phyloP scores from a whole-genome alignment of 2,888 invertebrate species.

The Serrognathus titanus region DNA sequence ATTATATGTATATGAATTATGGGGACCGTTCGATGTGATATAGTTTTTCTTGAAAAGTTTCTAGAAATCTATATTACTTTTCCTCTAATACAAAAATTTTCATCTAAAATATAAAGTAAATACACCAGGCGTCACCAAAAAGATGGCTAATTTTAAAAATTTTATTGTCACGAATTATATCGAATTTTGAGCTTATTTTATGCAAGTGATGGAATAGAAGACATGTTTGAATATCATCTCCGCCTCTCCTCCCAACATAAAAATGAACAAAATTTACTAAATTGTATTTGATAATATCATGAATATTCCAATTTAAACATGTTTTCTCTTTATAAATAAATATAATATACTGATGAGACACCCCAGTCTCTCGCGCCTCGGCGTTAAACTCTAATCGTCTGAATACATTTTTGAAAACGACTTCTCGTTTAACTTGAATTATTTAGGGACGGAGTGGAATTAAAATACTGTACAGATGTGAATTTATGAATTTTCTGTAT shows the following conservation, averaged over 20 bases:
- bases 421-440: conserved; percentile 33
- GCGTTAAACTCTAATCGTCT: conserved; percentile 34
- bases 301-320: conserved; percentile 36
- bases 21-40: too few relatives aligned
- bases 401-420: conserved; percentile 38
- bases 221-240: too few relatives aligned
- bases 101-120: too few relatives aligned
- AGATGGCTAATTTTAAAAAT: neutral
- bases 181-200: neutral
- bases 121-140: too few relatives aligned
- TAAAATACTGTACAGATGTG: conserved; percentile 33
- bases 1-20: too few relatives aligned
- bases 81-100: too few relatives aligned
- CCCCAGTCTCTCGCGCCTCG: conserved; percentile 25
- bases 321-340: conserved; percentile 35
- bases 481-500: conserved; percentile 27
- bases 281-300: conserved; percentile 33
- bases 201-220: neutral
- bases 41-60: too few relatives aligned
- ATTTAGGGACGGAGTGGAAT: conserved; percentile 37
- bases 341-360: conserved; percentile 24
- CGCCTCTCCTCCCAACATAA: too few relatives aligned
- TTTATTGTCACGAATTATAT: too few relatives aligned
- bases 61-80: too few relatives aligned
- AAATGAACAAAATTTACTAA: conserved; percentile 35